Conservation (phyloP, 2,888 invertebrate genomes). For the Lapara coniferarum region DNA sequence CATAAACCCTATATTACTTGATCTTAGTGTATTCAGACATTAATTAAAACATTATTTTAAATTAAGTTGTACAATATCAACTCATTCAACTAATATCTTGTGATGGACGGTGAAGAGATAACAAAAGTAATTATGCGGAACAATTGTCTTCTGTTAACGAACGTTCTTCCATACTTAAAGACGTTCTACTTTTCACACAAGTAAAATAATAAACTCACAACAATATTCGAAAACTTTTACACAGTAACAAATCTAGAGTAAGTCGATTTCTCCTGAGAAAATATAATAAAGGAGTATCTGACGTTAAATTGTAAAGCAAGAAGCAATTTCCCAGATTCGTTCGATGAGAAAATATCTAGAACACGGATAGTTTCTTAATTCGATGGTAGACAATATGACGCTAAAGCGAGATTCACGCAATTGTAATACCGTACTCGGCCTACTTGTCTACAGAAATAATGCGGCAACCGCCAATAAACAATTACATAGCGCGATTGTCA, state of each 20-base stretch:
- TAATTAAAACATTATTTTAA: neutral
- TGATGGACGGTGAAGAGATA: conserved; percentile 1
- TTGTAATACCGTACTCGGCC: conserved; percentile 60
- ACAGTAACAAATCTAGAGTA: conserved; percentile 58
- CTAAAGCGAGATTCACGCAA: conserved; percentile 47
- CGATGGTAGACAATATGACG: conserved; percentile 58
- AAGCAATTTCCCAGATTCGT: conserved; percentile 73
- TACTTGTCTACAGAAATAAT: conserved; percentile 55
- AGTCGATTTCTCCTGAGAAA: conserved; percentile 67
- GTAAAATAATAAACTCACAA: conserved; percentile 20
- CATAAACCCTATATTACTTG: too few species aligned
- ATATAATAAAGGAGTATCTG: conserved; percentile 54
- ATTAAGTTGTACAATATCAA: neutral
- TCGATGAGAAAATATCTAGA: conserved; percentile 67
- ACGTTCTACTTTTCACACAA: conserved; percentile 21
- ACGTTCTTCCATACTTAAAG: conserved; percentile 2
- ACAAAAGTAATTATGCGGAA: conserved; percentile 19
- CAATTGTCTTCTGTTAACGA: conserved; percentile 16
- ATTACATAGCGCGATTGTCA: conserved; percentile 28
- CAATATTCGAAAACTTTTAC: conserved; percentile 36
- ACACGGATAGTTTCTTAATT: conserved; percentile 65
- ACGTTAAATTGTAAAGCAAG: conserved; percentile 41
- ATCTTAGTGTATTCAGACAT: too few species aligned
- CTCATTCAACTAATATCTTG: neutral
- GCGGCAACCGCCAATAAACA: conserved; percentile 32